Base-by-base conservation (phyloP, 1,140 invertebrate genomes). In the Drosophila rufa region DNA sequence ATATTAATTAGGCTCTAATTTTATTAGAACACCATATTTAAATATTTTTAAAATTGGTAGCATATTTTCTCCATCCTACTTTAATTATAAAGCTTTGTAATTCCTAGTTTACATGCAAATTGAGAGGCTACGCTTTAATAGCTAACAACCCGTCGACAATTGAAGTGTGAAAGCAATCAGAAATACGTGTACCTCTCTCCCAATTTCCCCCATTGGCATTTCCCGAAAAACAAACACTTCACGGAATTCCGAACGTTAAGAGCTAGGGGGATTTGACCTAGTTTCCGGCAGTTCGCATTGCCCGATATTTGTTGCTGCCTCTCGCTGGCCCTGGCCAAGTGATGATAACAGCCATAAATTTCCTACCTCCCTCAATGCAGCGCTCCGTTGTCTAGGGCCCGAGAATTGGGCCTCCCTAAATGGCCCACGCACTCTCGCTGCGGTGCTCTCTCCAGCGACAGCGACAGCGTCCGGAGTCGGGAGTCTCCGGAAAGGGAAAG, bases 351-450 rank as follows among this genome's bases (percentile, higher is more conserved):
- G 59, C 84, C 27, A 90, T 84, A 89, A 89, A 89, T 89, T 89
- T 90, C 85, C 85, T 90, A 89, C 84, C 84, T 84, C 85, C 82
- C 84, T 90, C 84, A 89, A 89, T 77, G 57, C 78, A 71, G 36
- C 70, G 78, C 62, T 84, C 80, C 51, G 80, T 89, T 90, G 85
- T 84, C 77, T 89, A 89, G 84, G 84, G 84, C 73, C 75, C 38
- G 36, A 59, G 30, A 58, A 59, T 53, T 59, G 55, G 51, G 69
- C 60, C 43, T 51, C 64, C 68, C 78, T 61, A 46, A 48, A 56
- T 22, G 36, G 50, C 81, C 78, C 69, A 65, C 56, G 25, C 46
- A 47, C 58, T 67, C 43, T 69, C 42, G 38, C 73, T 40, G 47
- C 2, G 22, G 22, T 0, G 9, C 43, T 36, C 61, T 25, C 48